These are phyloP conservation scores for Melipona beecheii DNA, from an alignment of 2,888 invertebrate species.

Conservation along the genomic window DNA sequence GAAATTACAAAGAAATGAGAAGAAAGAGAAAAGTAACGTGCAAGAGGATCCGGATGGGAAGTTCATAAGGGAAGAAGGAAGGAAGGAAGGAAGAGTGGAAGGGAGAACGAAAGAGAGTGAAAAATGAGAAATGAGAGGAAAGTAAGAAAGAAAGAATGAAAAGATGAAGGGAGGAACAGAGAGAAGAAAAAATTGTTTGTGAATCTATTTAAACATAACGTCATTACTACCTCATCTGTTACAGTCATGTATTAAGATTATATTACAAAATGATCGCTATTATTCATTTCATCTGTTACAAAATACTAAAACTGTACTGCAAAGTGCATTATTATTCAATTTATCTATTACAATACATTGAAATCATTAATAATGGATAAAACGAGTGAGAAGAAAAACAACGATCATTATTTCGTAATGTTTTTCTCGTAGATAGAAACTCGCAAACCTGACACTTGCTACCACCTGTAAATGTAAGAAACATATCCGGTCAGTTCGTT, in stretches of 20 bases:
- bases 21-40: not conserved
- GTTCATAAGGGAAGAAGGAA: not conserved
- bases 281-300: not conserved
- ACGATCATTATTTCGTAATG: not conserved
- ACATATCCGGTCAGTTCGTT: conserved; percentile 15
- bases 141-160: not conserved
- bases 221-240: too few species aligned
- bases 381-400: too few species aligned
- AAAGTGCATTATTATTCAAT: too few species aligned
- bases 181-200: too few species aligned
- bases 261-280: too few species aligned
- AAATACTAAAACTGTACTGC: not conserved
- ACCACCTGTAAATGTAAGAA: conserved; percentile 2
- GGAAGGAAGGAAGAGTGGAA: not conserved
- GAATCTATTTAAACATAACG: too few species aligned
- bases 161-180: not conserved
- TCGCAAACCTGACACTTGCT: not conserved
- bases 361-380: too few species aligned
- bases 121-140: not conserved
- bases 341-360: too few species aligned
- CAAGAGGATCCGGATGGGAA: not conserved
- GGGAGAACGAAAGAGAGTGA: not conserved
- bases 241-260: too few species aligned
- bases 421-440: not conserved
- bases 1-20: not conserved